Percentiles rank a stretch among this genome's conserved stretches.
phyloP scores from a whole-genome alignment of 2,888 invertebrate genomes.

The Bhutanitis thaidina region DNA sequence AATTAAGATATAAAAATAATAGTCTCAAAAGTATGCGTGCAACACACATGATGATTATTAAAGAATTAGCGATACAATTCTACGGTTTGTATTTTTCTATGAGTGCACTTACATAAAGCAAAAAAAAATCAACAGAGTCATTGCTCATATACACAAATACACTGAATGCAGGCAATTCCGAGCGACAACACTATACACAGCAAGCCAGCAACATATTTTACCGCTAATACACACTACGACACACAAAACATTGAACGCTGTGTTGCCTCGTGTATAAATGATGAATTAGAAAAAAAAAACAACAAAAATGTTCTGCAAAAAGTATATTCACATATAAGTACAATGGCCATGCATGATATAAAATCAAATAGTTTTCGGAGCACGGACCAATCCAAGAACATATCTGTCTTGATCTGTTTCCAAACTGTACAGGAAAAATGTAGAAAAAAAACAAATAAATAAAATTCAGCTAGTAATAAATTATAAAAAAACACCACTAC shows the following conservation, averaged over 20 bases:
- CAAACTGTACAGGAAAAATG: not conserved
- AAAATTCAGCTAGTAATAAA: not conserved
- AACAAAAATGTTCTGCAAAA: slow-evolving; percentile 41
- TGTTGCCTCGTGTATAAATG: slow-evolving; percentile 9
- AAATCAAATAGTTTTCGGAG: not conserved
- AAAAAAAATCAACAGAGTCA: slow-evolving; percentile 41
- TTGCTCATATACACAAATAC: slow-evolving; percentile 66
- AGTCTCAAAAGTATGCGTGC: too few species aligned
- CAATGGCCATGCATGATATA: slow-evolving; percentile 64
- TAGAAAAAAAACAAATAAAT: not conserved
- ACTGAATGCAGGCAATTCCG: slow-evolving; percentile 31
- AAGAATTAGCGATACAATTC: too few species aligned
- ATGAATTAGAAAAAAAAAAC: slow-evolving; percentile 49
- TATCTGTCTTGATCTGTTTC: not conserved
- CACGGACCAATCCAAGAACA: not conserved
- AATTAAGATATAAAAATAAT: too few species aligned
- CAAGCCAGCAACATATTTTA: too few species aligned
- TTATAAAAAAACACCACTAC: too few species aligned
- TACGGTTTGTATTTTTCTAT: too few species aligned
- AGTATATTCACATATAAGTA: slow-evolving; percentile 68
- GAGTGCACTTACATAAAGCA: not conserved
- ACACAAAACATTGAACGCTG: slow-evolving; percentile 4
- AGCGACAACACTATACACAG: slow-evolving; percentile 24
- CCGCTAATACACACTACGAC: slow-evolving; percentile 13
- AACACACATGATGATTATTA: too few species aligned